Evolutionary conservation across 1,140 invertebrate species (phyloP).

Genomic region (Grapholita molesta): DNA sequence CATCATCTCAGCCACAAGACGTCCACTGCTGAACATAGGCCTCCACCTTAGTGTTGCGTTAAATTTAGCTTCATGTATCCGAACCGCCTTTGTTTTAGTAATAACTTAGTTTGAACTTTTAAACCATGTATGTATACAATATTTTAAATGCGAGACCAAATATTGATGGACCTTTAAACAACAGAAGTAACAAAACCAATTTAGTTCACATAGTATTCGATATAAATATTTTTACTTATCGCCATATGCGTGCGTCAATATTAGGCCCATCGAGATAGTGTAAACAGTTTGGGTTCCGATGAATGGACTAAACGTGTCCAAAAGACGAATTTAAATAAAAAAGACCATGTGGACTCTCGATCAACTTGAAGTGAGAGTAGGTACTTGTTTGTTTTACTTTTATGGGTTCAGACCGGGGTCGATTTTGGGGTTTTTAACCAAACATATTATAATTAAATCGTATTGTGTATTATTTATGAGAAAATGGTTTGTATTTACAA

Average conservation of each 20-base stretch:
- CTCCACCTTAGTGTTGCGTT: too few relatives aligned
- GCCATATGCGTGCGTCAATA: not conserved
- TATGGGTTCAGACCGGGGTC: not conserved
- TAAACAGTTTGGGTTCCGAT: not conserved
- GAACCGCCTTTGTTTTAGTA: too few relatives aligned
- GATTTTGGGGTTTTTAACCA: not conserved
- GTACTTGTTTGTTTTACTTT: not conserved
- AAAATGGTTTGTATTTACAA: too few relatives aligned
- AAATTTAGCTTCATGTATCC: too few relatives aligned
- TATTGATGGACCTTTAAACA: too few relatives aligned
- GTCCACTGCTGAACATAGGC: too few relatives aligned
- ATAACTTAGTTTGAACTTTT: too few relatives aligned
- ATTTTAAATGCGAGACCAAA: not conserved
- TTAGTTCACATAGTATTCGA: not conserved
- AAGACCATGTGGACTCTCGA: not conserved
- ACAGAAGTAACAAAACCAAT: not conserved
- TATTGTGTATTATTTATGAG: not conserved
- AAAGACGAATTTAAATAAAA: constrained; percentile 1
- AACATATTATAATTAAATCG: not conserved
- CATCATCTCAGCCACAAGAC: too few relatives aligned
- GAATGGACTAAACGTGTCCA: constrained; percentile 7
- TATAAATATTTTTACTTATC: not conserved
- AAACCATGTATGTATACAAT: not conserved
- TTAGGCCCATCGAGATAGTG: constrained; percentile 3
- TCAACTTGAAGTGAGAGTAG: constrained; percentile 2